Conservation (phyloP, 2,797 vertebrate species). For the Darevskia nairensis region DNA sequence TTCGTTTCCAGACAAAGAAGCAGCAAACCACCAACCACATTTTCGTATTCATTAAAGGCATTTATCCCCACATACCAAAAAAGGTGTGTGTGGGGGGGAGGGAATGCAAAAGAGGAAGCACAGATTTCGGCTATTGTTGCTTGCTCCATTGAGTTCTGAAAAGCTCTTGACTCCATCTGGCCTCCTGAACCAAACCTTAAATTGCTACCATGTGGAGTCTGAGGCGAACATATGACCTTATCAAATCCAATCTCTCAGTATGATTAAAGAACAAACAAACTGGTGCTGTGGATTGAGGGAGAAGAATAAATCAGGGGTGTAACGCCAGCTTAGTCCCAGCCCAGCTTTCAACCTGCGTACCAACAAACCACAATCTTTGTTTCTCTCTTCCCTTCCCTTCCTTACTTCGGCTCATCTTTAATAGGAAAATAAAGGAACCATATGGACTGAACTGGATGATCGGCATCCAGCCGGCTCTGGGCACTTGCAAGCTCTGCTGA, state of each 20-base stretch:
- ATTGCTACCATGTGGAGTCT: slow-evolving; percentile 16
- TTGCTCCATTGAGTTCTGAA: neutral
- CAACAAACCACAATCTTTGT: neutral
- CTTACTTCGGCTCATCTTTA: no score
- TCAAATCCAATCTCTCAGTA: slow-evolving; percentile 18
- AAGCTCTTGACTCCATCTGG: slow-evolving; percentile 28
- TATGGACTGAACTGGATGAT: neutral
- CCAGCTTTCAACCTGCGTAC: neutral
- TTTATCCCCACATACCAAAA: slow-evolving; percentile 8
- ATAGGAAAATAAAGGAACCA: neutral
- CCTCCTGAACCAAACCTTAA: slow-evolving; percentile 19
- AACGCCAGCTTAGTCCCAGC: neutral
- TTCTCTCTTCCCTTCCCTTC: no score
- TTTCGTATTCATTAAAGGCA: slow-evolving; percentile 23
- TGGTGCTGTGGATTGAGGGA: neutral
- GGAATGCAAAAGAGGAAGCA: neutral
- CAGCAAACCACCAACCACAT: slow-evolving; percentile 8
- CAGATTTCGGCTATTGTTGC: slow-evolving; percentile 4
- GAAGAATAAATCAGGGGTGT: neutral
- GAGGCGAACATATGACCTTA: slow-evolving; percentile 17
- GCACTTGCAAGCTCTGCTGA: neutral
- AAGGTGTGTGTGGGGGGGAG: no score
- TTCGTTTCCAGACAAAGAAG: slow-evolving; percentile 32
- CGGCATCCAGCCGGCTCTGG: neutral
- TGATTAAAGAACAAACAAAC: slow-evolving; percentile 29